phyloP scores from a whole-genome alignment of 2,797 vertebrate species.

The Alauda arvensis region DNA sequence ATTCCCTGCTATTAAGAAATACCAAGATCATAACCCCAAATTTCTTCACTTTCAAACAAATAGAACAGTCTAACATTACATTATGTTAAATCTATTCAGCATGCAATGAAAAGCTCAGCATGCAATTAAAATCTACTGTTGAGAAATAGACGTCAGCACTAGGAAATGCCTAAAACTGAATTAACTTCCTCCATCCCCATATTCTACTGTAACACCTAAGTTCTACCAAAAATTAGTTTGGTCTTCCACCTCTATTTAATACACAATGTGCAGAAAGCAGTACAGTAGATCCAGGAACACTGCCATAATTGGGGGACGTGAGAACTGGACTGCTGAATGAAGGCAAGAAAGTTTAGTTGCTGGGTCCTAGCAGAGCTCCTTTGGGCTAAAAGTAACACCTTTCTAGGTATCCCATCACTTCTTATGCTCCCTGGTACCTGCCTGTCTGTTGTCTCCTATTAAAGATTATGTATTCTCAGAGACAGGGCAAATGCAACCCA shows the following conservation, averaged over 20 bases:
- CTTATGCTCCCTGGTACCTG: not conserved
- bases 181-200: not conserved
- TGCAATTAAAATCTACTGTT: not conserved
- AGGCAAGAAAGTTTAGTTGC: not conserved
- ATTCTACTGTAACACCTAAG: not conserved
- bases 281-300: not conserved
- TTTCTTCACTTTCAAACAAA: not conserved
- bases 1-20: not conserved
- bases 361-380: not conserved
- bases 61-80: not conserved
- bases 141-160: not conserved
- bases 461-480: not conserved
- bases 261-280: not conserved
- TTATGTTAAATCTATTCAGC: not conserved
- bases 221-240: not conserved
- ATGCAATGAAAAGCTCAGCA: not conserved
- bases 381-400: not conserved
- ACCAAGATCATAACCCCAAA: not conserved
- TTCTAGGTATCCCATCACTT: not conserved
- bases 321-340: not conserved
- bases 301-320: not conserved
- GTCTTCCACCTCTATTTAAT: not conserved
- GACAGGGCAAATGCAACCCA: not conserved
- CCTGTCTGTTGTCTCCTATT: not conserved
- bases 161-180: not conserved